Conservation (phyloP, 2,113 vertebrate species). For the Hoplias malabaricus region DNA sequence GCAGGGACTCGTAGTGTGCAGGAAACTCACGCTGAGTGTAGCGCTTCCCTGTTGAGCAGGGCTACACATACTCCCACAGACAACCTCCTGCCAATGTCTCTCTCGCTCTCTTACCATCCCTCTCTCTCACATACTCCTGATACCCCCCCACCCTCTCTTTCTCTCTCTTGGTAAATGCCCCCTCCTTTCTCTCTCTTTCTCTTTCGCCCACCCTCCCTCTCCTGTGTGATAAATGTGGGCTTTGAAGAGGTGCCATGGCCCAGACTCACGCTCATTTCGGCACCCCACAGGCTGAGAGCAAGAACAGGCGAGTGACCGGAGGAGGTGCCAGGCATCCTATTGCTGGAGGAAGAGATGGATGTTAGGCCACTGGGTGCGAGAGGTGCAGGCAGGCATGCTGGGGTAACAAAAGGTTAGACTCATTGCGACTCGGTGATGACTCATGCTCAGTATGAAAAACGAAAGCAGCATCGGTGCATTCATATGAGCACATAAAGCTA, state of each 20-base stretch:
- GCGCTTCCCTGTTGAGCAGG: constrained; percentile 17
- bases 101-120: background rate
- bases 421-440: background rate
- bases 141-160: background rate
- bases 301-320: background rate
- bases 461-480: background rate
- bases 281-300: background rate
- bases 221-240: constrained; percentile 25
- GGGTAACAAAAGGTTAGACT: background rate
- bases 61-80: constrained; percentile 19
- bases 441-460: background rate
- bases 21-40: constrained; percentile 23
- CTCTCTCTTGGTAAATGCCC: too few species aligned
- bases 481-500: background rate
- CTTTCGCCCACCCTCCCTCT: too few species aligned
- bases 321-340: background rate
- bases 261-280: constrained; percentile 6
- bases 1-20: background rate
- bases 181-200: background rate
- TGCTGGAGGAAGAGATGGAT: background rate
- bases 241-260: constrained; percentile 43
- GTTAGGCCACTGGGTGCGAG: background rate
- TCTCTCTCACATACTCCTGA: too few species aligned
- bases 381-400: background rate
- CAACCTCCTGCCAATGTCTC: constrained; percentile 23